Evolutionary conservation across 2,113 vertebrate genomes (phyloP).

Genomic region (Forbesichthys papilliferus): DNA sequence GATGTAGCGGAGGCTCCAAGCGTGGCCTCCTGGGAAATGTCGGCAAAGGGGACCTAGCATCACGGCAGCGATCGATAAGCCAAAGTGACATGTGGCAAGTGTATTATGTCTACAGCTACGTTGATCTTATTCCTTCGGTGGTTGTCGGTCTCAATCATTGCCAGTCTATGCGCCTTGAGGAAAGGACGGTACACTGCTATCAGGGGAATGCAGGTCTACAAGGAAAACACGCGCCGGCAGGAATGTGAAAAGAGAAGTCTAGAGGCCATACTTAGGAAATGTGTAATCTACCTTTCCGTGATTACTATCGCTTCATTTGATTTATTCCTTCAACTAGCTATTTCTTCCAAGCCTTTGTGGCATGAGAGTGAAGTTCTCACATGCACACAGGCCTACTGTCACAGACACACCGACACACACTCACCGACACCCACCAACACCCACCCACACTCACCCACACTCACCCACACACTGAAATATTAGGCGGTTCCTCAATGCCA

Average conservation of each 20-base stretch:
- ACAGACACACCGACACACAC: constrained; percentile 1
- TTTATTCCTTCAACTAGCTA: no score
- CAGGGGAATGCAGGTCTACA: not conserved
- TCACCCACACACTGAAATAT: constrained; percentile 86
- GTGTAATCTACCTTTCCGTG: not conserved
- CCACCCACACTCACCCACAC: constrained; percentile 47
- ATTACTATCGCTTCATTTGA: no score
- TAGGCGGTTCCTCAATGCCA: constrained; percentile 83
- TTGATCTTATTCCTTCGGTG: constrained; percentile 72
- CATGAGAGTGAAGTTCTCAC: not conserved
- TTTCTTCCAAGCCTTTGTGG: no score
- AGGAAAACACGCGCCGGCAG: not conserved
- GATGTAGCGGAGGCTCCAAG: constrained; percentile 37
- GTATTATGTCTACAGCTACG: constrained; percentile 69
- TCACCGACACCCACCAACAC: not conserved
- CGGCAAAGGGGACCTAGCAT: constrained; percentile 28
- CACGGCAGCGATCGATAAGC: constrained; percentile 65
- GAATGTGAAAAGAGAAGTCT: not conserved
- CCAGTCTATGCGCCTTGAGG: constrained; percentile 39
- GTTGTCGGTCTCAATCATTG: constrained; percentile 65
- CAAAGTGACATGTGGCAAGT: constrained; percentile 69
- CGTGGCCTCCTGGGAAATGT: constrained; percentile 18
- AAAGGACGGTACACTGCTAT: constrained; percentile 4
- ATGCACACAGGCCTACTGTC: not conserved
- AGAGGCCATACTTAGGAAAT: not conserved